Percentiles rank a stretch among this genome's conserved stretches.
Conservation (phyloP, 1,140 invertebrate genomes). For the Penaeus chinensis region DNA sequence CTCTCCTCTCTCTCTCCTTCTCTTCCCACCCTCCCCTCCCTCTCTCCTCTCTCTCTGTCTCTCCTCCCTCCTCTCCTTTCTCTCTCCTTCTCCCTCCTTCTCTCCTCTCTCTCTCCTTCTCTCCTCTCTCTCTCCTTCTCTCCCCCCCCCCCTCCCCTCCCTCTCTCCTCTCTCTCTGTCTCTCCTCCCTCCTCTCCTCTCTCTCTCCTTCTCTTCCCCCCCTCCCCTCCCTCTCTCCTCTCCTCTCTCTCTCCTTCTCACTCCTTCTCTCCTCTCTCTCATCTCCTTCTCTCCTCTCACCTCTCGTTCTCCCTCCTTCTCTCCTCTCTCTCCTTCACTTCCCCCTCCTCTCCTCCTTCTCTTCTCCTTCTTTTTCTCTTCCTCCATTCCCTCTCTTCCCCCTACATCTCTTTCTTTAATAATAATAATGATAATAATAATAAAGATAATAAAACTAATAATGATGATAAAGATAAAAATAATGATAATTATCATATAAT, state of each 20-base stretch:
- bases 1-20: neutral
- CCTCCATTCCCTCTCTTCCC: no score
- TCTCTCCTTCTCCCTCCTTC: neutral
- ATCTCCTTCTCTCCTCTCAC: no score
- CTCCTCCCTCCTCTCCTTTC: neutral
- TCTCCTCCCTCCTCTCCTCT: neutral
- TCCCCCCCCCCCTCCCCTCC: neutral
- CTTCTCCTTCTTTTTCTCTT: no score
- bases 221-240: no score
- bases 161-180: neutral
- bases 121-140: neutral
- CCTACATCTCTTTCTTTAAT: no score
- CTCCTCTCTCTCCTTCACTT: neutral
- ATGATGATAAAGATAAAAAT: no score
- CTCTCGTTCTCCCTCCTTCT: neutral
- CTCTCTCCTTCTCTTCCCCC: neutral
- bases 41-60: neutral
- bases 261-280: no score
- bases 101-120: neutral
- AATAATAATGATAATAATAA: no score
- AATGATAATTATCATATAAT: no score
- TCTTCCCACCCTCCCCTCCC: neutral
- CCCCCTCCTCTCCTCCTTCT: no score
- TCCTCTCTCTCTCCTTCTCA: no score
- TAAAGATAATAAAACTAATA: no score